Evolutionary conservation across 2,113 vertebrate genomes (phyloP), one percentile per base, ranked within the genome.

Genomic region (Ptychochromis oligacanthus): DNA sequence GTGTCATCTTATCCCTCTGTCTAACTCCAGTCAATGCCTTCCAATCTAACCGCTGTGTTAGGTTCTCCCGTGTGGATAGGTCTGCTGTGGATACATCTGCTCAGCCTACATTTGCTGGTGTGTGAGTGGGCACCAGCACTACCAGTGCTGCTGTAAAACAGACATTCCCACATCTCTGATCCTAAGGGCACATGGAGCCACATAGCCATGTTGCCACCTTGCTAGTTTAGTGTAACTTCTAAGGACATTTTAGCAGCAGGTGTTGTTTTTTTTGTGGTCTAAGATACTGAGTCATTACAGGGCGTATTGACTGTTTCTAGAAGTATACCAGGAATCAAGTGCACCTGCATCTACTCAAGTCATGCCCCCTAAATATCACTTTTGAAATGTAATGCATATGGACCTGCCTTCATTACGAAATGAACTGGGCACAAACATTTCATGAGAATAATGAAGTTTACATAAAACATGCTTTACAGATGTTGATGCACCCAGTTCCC

Each of bases 1-100:
- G 52, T 67, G 74, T 90, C 83, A 77, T 90, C 81, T 18, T 49
- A 49, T 24, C 43, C 34, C 24, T 36, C 5, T 84, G 60, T 82
- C 34, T 31, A 78, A 74, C 52, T 87, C 46, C 55, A 17, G 5
- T 67, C 56, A 36, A 18, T 4, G 0, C 12, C 28, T 49, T 86
- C 38, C 9, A 46, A 31, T 28, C 18, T 20, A 70, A 49, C 15
- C 11, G 11, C 18, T 64, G 24, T 31, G 52, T 64, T 52, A 4
- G 46, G 26, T 18, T 31, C 28, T 61, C 77, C 38, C 55, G 4
- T 0, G 77, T 56, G 52, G 38, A 52, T 70, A 31, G 9, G 6
- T 49, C 15, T 49, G 46, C 15, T 49, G 77, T 56, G 52, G 38
- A 52, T 70, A 31, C 17, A 17, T 49, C 15, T 49, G 15, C 15